phyloP scores from a whole-genome alignment of 2,113 vertebrate species.

The Nycticorax nycticorax region DNA sequence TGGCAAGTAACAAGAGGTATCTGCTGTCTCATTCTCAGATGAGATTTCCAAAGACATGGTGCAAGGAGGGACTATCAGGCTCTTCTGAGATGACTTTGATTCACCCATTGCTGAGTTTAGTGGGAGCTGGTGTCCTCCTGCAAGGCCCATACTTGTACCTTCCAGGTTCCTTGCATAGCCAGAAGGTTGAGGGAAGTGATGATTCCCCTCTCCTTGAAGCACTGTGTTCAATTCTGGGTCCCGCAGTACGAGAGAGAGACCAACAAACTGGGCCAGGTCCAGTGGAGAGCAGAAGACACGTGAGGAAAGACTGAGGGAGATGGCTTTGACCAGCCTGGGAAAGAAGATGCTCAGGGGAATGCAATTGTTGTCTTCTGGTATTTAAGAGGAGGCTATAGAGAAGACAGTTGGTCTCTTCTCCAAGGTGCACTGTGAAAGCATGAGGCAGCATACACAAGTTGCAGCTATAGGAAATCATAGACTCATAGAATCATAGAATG shows the following conservation, averaged over 20 bases:
- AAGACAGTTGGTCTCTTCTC: neutral
- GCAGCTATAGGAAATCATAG: neutral
- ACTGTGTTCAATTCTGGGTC: neutral
- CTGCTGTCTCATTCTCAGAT: neutral
- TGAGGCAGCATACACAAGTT: neutral
- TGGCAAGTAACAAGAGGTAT: neutral
- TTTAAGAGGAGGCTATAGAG: neutral
- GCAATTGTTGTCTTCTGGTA: neutral
- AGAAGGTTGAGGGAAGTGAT: neutral
- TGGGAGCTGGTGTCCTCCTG: neutral
- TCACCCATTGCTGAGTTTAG: neutral
- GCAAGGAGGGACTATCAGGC: neutral
- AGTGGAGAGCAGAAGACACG: neutral
- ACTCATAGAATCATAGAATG: too few species aligned
- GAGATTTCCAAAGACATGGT: neutral
- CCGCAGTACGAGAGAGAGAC: neutral
- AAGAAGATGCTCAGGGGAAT: neutral
- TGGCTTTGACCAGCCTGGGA: neutral
- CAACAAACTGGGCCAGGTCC: neutral
- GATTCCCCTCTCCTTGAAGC: neutral
- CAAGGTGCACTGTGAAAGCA: neutral
- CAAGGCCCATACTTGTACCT: neutral
- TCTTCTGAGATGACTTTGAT: neutral
- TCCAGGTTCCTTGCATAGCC: neutral
- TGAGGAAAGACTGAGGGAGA: neutral